Conservation (phyloP, 2,888 invertebrate genomes). For the Entomobrya proxima region DNA sequence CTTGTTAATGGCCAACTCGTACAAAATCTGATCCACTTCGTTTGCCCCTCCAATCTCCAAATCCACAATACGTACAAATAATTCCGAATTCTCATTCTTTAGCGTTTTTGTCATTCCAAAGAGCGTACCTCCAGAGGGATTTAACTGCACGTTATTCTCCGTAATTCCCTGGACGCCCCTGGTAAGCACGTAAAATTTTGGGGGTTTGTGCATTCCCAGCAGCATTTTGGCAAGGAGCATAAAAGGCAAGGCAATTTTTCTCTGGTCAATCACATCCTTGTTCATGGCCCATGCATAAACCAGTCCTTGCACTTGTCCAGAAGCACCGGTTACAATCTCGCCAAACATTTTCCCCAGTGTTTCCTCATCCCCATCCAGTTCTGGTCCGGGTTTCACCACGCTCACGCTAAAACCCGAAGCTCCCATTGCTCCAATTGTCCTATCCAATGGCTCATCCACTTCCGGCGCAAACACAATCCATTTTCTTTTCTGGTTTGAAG, state of each 20-base stretch:
- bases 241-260: not conserved
- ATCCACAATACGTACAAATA: slow-evolving; percentile 11
- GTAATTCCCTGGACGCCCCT: not conserved
- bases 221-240: not conserved
- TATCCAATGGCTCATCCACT: not conserved
- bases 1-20: no score
- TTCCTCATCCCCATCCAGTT: not conserved
- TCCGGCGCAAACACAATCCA: not conserved
- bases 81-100: slow-evolving; percentile 30
- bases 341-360: no score
- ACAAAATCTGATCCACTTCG: no score
- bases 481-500: not conserved
- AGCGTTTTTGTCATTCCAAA: slow-evolving; percentile 36
- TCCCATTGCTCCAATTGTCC: no score
- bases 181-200: slow-evolving; percentile 7
- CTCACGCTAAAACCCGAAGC: not conserved
- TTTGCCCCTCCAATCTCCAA: not conserved
- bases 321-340: not conserved
- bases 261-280: not conserved
- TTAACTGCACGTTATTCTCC: not conserved
- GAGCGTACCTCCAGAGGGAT: not conserved
- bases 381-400: not conserved
- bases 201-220: slow-evolving; percentile 2
- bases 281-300: slow-evolving; percentile 11
- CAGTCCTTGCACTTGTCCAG: not conserved